These are phyloP conservation scores for Hephaestus fuliginosus DNA, from an alignment of 2,797 vertebrate species.

Conservation along the genomic window DNA sequence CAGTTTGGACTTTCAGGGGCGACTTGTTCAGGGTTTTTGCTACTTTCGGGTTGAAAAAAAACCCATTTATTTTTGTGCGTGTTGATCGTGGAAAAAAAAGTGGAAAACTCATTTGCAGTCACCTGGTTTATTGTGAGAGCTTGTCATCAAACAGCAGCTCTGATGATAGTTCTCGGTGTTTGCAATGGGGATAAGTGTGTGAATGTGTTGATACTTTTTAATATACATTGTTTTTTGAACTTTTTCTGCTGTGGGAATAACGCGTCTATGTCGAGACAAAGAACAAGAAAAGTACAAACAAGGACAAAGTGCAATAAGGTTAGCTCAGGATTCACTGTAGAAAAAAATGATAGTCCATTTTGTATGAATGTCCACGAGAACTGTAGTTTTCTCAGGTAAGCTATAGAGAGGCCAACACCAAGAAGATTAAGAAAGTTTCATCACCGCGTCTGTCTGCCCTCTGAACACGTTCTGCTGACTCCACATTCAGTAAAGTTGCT, in stretches of 20 bases:
- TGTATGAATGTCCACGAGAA: background rate
- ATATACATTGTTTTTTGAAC: background rate
- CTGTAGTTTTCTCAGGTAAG: constrained; percentile 39
- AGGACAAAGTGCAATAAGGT: background rate
- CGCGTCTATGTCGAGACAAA: background rate
- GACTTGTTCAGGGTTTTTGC: background rate
- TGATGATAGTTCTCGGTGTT: background rate
- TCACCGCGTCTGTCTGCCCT: constrained; percentile 43
- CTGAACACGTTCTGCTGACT: constrained; percentile 65
- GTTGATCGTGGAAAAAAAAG: background rate
- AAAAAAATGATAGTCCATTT: constrained; percentile 6
- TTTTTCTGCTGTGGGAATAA: background rate
- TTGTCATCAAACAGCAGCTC: constrained; percentile 12
- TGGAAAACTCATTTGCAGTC: background rate
- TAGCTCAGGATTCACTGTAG: background rate
- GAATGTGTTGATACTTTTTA: background rate
- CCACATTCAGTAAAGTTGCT: constrained; percentile 58
- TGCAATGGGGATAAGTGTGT: background rate
- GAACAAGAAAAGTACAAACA: background rate
- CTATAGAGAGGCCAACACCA: constrained; percentile 26
- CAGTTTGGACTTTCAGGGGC: background rate
- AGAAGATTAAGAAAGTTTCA: constrained; percentile 50
- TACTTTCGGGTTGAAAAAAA: background rate
- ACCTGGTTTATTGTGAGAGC: background rate
- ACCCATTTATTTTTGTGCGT: background rate